Evolutionary conservation across 2,797 vertebrate species (phyloP).

Genomic region (Oophaga sylvatica): DNA sequence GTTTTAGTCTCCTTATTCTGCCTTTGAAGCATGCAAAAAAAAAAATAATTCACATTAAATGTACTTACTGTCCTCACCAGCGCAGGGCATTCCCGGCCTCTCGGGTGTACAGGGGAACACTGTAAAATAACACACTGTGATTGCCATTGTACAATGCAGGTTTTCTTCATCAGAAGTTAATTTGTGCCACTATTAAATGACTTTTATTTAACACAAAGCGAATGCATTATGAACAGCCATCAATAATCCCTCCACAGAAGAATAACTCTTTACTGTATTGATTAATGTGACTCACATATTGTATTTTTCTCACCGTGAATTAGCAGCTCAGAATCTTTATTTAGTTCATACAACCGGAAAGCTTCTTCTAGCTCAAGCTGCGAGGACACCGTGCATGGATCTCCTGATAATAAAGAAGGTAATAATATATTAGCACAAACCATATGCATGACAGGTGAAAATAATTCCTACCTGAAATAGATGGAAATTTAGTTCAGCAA

Average conservation of each 20-base stretch:
- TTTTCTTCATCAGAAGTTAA: background rate
- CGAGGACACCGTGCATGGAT: slow-evolving; percentile 97
- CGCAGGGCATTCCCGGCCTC: slow-evolving; percentile 96
- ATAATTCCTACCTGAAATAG: background rate
- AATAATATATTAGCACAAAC: background rate
- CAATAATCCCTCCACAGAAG: background rate
- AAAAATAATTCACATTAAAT: slow-evolving; percentile 28
- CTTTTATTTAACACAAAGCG: background rate
- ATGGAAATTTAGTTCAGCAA: background rate
- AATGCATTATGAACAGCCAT: background rate
- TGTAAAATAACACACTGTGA: slow-evolving; percentile 65
- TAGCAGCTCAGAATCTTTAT: slow-evolving; percentile 97
- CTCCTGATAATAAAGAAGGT: slow-evolving; percentile 76
- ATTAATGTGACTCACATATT: background rate
- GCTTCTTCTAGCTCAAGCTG: slow-evolving; percentile 98
- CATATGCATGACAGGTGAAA: background rate
- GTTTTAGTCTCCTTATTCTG: background rate
- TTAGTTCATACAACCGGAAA: slow-evolving; percentile 93
- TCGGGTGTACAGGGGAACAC: slow-evolving; percentile 96
- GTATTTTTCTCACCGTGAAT: slow-evolving; percentile 86
- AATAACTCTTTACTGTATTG: background rate
- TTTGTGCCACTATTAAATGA: background rate
- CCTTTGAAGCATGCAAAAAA: slow-evolving; percentile 17
- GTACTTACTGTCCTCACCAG: slow-evolving; percentile 96
- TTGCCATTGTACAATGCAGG: background rate